A percentile compares a stretch with the other conserved stretches of the same genome.
phyloP scores from a whole-genome alignment of 1,140 invertebrate genomes.

The Bombus superbus region DNA sequence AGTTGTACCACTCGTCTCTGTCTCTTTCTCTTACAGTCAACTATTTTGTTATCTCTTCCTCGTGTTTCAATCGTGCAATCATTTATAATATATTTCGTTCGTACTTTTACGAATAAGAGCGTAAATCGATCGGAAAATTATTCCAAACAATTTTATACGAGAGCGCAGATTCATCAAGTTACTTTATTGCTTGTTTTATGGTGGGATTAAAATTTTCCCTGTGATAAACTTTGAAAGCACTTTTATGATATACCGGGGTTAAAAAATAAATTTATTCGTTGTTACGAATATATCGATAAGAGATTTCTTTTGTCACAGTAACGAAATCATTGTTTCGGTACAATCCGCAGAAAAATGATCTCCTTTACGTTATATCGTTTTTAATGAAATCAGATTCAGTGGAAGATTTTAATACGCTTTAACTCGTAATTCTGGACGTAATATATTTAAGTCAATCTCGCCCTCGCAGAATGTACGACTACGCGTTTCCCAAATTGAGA shows the following conservation, averaged over 20 bases:
- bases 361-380: too few species aligned
- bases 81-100: background rate
- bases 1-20: background rate
- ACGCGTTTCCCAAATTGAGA: background rate
- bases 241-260: background rate
- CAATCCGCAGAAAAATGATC: background rate
- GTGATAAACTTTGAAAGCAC: background rate
- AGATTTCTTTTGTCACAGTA: background rate
- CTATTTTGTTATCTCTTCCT: background rate
- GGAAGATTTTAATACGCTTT: background rate
- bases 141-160: background rate
- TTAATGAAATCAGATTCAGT: background rate
- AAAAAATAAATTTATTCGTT: background rate
- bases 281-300: background rate
- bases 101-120: background rate
- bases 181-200: background rate
- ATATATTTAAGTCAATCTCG: background rate
- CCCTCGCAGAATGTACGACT: background rate
- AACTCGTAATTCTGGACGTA: background rate
- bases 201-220: constrained; percentile 8
- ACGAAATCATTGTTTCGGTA: background rate
- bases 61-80: too few species aligned
- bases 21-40: background rate
- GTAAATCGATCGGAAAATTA: background rate
- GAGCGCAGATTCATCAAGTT: background rate